Conservation (phyloP, 2,888 invertebrate species). For the Orchestes rusci region DNA sequence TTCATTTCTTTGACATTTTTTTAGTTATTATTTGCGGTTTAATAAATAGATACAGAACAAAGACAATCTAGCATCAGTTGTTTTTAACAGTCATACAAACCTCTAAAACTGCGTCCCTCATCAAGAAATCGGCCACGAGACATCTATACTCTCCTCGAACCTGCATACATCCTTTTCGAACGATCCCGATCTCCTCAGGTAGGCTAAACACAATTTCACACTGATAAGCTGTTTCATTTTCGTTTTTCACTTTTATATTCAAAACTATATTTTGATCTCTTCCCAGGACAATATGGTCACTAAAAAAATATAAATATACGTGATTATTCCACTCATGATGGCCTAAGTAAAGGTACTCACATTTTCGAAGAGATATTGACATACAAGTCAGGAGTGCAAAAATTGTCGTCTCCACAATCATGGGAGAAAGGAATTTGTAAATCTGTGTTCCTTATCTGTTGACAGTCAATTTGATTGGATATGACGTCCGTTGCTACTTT, state of each 20-base stretch:
- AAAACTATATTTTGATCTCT: slow-evolving; percentile 23
- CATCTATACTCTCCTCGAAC: slow-evolving; percentile 24
- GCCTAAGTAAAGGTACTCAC: neutral
- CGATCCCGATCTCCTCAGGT: too few relatives aligned
- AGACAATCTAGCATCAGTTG: too few relatives aligned
- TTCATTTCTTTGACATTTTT: too few relatives aligned
- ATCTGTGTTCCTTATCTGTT: slow-evolving; percentile 21
- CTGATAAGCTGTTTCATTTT: slow-evolving; percentile 29
- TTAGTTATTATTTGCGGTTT: too few relatives aligned
- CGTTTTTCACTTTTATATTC: slow-evolving; percentile 24
- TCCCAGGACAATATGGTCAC: slow-evolving; percentile 24
- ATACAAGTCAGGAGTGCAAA: slow-evolving; percentile 27
- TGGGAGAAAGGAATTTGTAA: slow-evolving; percentile 27
- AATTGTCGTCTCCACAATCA: slow-evolving; percentile 29
- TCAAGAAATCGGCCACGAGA: too few relatives aligned
- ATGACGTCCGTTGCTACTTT: slow-evolving; percentile 13
- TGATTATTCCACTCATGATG: too few relatives aligned
- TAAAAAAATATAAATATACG: slow-evolving; percentile 13
- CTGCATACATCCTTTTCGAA: slow-evolving; percentile 21
- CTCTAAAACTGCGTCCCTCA: too few relatives aligned
- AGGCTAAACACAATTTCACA: too few relatives aligned
- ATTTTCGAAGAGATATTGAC: slow-evolving; percentile 10
- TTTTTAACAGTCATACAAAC: too few relatives aligned
- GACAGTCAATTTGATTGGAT: slow-evolving; percentile 19
- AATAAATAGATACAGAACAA: too few relatives aligned